Evolutionary conservation across 2,113 vertebrate species (phyloP).

Genomic region (Rhagologus leucostigma): DNA sequence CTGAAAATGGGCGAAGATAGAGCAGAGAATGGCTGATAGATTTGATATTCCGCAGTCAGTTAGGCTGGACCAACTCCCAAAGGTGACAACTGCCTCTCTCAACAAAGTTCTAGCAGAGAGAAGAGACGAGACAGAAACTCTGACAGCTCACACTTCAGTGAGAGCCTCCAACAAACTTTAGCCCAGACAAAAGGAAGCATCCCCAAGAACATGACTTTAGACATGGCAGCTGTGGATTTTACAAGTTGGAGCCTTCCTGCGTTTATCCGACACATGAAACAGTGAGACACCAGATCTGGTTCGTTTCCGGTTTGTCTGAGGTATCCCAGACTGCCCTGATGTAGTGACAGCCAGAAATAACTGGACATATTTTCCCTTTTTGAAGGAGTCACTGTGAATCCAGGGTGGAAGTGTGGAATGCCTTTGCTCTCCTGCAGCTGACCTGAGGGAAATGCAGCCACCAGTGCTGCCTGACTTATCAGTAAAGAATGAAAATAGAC

Average conservation of each 20-base stretch:
- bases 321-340: background rate
- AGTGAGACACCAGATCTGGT: accelerated
- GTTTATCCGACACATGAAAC: accelerated
- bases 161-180: background rate
- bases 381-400: background rate
- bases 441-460: background rate
- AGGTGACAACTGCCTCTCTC: background rate
- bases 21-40: background rate
- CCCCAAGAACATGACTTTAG: background rate
- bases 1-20: background rate
- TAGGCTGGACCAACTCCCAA: background rate
- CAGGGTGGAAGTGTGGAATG: background rate
- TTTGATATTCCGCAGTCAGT: background rate
- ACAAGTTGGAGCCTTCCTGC: background rate
- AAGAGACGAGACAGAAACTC: background rate
- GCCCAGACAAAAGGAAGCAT: background rate
- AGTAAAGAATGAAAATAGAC: background rate
- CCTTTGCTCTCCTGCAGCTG: background rate
- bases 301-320: background rate
- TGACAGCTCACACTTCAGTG: background rate
- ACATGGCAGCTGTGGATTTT: background rate
- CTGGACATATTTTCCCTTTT: too few species aligned
- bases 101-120: background rate
- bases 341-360: background rate
- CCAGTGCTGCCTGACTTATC: accelerated